Base-by-base conservation (phyloP, 2,888 invertebrate genomes). In the Plemyria rubiginata region DNA sequence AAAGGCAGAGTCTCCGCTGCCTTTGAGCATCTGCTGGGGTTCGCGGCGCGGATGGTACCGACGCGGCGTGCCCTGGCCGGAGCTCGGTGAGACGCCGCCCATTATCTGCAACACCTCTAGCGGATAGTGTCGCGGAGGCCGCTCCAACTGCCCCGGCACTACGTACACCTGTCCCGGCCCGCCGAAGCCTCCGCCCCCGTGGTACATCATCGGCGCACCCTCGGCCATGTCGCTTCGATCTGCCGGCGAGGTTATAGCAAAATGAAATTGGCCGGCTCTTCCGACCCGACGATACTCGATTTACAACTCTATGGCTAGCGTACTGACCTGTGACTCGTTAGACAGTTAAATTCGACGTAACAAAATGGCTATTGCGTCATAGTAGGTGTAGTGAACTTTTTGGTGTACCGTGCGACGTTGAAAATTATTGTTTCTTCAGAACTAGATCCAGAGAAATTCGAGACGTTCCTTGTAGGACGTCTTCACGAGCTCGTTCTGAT, bases 391-490 rank as follows among this genome's bases (percentile, higher is more conserved):
- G 76, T 80, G 78, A 81, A 79, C 81, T 79, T 81, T 78, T 81
- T 81, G 54, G 66, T 75, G 74, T 80, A 79, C 79, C 76, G 79
- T 79, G 79, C 81, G 86, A 82, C 82, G 84, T 83, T 80, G 79
- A 83, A 83, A 82, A 78, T 77, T 68, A 81, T 77, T 80, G 80
- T 80, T 86, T 85, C 80, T 81, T 81, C 80, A 78, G 79, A 81
- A 80, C 85, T 86, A 78, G 77, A 82, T 74, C 78, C 81, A 80
- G 85, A 86, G 88, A 90, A 88, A 88, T 88, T 80, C 82, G 88
- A 90, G 87, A 88, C 87, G 86, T 83, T 86, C 81, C 82, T 78
- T 84, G 76, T 74, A 74, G 75, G 81, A 79, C 75, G 81, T 84
- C 82, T 81, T 81, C 79, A 74, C 70, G 65, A 75, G 77, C 67